Base-by-base conservation (phyloP, 2,113 vertebrate species). In the Manacus vitellinus region DNA sequence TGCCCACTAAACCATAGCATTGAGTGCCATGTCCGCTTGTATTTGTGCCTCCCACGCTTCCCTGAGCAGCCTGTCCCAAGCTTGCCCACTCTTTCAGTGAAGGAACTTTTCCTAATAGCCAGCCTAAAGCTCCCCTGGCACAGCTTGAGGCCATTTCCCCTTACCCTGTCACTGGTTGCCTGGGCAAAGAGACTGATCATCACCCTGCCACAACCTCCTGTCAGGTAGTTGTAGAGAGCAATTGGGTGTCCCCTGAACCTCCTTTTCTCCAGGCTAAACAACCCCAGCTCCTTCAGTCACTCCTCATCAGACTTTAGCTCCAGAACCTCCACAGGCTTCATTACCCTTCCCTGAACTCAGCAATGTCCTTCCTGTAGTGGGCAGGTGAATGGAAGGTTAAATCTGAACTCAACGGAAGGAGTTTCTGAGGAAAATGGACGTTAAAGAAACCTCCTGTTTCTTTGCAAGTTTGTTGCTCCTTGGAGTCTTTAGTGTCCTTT, bases 191-290 rank as follows among this genome's bases (percentile, higher is more conserved):
- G 25, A 27, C 30, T 19, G 47, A 43, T 35, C 22, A 21, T 30
- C 25, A 35, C 2, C n/a, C 9, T n/a, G 6, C 17, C 10, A 4
- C 18, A 43, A 4, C 6, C 46, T 61, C 15, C 24, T 47, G 1
- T 47, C 41, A 11, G 30, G 54, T 5, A n/a, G 6, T 11, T 54
- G 28, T 14, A 41, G 41, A 23, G 46, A 30, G 20, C 5, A 13
- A 22, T 18, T 11, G 35, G n/a, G 16, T 62, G 20, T 35, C 16
- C 9, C 17, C 31, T 35, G 63, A 61, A 30, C 54, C 24, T 31
- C 12, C 35, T 70, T 35, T 35, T 41, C n/a, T 54, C 24, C 63
- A 35, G 47, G 41, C 30, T 55, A 2, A 70, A 19, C 21, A 20
- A 3, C 9, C 30, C 9, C 55, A 15, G 39, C 30, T 70, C 30